Percentiles rank a stretch among this genome's conserved stretches.
These are phyloP conservation scores for Mus minutoides DNA, from an alignment of 2,797 vertebrate species.

Conservation along the genomic window DNA sequence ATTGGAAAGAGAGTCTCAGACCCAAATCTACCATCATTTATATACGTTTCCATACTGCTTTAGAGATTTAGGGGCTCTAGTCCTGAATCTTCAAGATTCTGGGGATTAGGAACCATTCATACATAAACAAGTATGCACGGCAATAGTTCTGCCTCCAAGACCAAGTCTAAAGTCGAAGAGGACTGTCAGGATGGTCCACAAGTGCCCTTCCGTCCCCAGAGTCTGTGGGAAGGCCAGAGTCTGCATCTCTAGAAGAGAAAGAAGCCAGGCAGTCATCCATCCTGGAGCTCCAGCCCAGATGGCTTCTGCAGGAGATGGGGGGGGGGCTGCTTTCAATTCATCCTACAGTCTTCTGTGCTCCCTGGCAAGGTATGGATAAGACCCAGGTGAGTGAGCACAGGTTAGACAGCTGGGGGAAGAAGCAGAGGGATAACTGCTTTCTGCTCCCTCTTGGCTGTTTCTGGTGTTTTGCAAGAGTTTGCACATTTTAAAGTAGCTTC, in stretches of 20 bases:
- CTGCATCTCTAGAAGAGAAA: neutral
- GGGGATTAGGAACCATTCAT: neutral
- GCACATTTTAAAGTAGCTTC: conserved; percentile 51
- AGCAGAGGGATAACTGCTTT: neutral
- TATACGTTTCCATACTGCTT: neutral
- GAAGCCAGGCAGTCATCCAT: neutral
- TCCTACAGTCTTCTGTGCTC: neutral
- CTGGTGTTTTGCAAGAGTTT: conserved; percentile 10
- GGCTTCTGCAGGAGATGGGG: neutral
- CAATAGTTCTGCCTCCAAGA: neutral
- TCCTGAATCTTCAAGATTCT: neutral
- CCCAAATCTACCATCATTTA: neutral
- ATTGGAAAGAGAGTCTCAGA: neutral
- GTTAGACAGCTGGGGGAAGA: neutral
- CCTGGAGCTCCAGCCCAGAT: neutral
- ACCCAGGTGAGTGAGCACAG: neutral
- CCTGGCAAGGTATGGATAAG: neutral
- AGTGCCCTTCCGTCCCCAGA: neutral
- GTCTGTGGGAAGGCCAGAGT: neutral
- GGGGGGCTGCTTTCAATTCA: neutral
- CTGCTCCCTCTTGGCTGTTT: neutral
- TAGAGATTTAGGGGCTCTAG: neutral
- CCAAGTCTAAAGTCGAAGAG: neutral
- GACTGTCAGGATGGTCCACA: neutral
- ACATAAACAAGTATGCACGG: neutral